A percentile compares a stretch with the other conserved stretches of the same genome.
Conservation (phyloP, 2,888 invertebrate species). For the Myopa tessellatipennis region DNA sequence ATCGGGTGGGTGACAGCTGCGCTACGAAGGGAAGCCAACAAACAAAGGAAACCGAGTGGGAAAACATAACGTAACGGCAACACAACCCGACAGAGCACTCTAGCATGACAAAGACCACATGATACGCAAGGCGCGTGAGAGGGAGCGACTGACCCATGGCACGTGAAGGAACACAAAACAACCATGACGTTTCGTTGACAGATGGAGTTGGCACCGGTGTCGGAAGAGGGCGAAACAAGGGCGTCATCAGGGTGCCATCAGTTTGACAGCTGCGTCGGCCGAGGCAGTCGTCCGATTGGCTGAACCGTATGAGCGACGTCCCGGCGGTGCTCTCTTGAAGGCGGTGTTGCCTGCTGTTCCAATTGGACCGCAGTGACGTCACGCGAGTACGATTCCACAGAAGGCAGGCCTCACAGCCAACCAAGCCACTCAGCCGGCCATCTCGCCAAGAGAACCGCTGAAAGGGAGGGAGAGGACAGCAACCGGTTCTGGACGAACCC, state of each 20-base stretch:
- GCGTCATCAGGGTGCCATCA: background rate
- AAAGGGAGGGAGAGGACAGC: background rate
- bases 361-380: constrained; percentile 46
- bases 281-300: constrained; percentile 51
- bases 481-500: constrained; percentile 25
- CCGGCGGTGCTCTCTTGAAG: constrained; percentile 40
- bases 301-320: constrained; percentile 32
- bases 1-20: background rate
- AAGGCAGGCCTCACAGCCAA: background rate
- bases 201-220: constrained; percentile 43
- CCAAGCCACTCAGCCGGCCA: background rate
- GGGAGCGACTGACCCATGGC: constrained; percentile 44
- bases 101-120: constrained; percentile 15
- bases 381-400: background rate
- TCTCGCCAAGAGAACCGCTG: background rate
- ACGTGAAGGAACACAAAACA: constrained; percentile 41
- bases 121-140: background rate
- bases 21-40: constrained; percentile 56
- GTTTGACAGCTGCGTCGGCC: constrained; percentile 37
- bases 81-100: constrained; percentile 28
- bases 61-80: constrained; percentile 46
- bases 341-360: constrained; percentile 37
- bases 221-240: constrained; percentile 12
- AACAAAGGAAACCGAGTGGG: constrained; percentile 63
- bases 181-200: constrained; percentile 66